phyloP scores from a whole-genome alignment of 64 coral and sea anemone genomes.

The Anthopleura sola region DNA sequence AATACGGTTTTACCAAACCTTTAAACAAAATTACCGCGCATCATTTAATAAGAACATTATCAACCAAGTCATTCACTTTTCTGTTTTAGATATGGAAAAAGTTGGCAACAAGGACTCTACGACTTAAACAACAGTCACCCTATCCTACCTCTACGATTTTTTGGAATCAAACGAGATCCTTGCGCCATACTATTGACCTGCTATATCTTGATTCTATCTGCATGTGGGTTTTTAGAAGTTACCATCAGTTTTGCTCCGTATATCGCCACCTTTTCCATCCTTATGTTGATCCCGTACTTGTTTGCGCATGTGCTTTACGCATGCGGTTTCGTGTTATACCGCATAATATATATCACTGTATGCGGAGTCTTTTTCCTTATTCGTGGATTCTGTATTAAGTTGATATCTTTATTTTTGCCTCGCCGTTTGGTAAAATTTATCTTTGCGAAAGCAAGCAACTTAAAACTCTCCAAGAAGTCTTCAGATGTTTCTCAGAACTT shows the following conservation, averaged over 20 bases:
- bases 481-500: not conserved
- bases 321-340: not conserved
- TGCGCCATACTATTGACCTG: not conserved
- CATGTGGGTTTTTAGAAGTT: not conserved
- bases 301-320: not conserved
- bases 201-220: not conserved
- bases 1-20: too few relatives aligned
- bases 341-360: not conserved
- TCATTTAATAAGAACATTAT: too few relatives aligned
- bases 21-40: too few relatives aligned
- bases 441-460: not conserved
- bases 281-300: not conserved
- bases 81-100: not conserved
- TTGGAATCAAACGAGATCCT: conserved; percentile 20
- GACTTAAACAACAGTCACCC: not conserved
- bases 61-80: not conserved
- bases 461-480: not conserved
- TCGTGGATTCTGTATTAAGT: not conserved
- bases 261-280: not conserved
- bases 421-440: not conserved
- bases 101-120: not conserved
- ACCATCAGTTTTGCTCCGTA: not conserved
- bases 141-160: not conserved
- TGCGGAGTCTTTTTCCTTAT: not conserved
- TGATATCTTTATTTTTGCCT: not conserved